Evolutionary conservation across 2,113 vertebrate species (phyloP).

Genomic region (Dromaius novaehollandiae): DNA sequence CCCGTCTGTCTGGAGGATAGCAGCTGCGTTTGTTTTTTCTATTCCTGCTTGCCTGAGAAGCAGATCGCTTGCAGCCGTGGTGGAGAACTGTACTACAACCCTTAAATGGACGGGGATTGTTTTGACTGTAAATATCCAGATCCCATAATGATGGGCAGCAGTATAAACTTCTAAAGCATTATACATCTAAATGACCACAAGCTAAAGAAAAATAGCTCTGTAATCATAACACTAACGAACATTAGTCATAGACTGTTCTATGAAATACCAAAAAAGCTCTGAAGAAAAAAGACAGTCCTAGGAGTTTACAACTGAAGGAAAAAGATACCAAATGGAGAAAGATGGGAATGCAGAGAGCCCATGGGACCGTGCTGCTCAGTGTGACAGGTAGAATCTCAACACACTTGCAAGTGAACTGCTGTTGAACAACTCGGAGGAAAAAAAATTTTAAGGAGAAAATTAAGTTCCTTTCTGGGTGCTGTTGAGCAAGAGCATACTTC

Average conservation of each 20-base stretch:
- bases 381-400: not conserved
- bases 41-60: not conserved
- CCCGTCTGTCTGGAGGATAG: not conserved
- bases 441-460: not conserved
- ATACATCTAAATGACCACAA: not conserved
- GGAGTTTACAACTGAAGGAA: not conserved
- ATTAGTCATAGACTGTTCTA: not conserved
- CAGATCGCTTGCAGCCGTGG: not conserved
- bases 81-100: not conserved
- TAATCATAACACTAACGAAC: not conserved
- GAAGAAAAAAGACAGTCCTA: not conserved
- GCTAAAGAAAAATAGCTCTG: not conserved
- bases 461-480: conserved; percentile 4
- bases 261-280: not conserved
- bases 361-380: not conserved
- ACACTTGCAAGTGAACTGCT: not conserved
- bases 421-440: not conserved
- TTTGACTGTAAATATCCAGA: not conserved
- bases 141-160: not conserved
- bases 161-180: not conserved
- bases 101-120: not conserved
- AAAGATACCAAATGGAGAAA: not conserved
- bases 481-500: conserved; percentile 5
- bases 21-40: not conserved
- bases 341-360: not conserved